Evolutionary conservation across 2,888 invertebrate genomes (phyloP).

Genomic region (Dromius quadrimaculatus): DNA sequence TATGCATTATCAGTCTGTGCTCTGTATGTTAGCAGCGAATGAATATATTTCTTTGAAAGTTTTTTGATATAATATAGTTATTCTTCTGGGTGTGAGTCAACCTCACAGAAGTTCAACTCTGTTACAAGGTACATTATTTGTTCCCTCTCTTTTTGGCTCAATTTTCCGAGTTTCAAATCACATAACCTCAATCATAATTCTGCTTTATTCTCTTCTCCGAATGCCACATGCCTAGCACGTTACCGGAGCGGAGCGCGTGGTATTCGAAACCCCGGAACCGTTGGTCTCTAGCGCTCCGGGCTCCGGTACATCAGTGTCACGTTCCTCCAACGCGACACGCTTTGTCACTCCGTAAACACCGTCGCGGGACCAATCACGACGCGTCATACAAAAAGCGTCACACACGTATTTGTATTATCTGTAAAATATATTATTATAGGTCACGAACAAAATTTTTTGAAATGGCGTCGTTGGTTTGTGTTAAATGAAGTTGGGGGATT

Average conservation of each 20-base stretch:
- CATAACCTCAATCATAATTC: background rate
- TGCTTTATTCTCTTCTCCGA: background rate
- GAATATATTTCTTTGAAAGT: no score
- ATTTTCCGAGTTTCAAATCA: background rate
- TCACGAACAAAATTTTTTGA: slow-evolving; percentile 33
- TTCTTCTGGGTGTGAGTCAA: no score
- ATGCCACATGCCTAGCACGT: background rate
- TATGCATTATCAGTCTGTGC: no score
- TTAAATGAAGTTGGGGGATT: no score
- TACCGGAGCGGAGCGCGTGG: background rate
- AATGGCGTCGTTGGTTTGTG: slow-evolving; percentile 8
- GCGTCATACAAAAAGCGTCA: slow-evolving; percentile 39
- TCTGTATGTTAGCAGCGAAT: no score
- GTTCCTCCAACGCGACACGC: slow-evolving; percentile 39
- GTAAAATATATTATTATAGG: slow-evolving; percentile 48
- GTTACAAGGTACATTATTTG: no score
- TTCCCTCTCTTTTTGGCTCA: no score
- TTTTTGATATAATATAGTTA: no score
- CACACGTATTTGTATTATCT: slow-evolving; percentile 51
- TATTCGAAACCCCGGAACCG: background rate
- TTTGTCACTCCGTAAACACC: slow-evolving; percentile 51
- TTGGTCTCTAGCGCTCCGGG: no score
- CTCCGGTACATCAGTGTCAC: slow-evolving; percentile 48
- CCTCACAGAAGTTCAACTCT: no score
- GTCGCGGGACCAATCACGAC: slow-evolving; percentile 49